Evolutionary conservation across 2,888 invertebrate species (phyloP).

Genomic region (Neria commutata): DNA sequence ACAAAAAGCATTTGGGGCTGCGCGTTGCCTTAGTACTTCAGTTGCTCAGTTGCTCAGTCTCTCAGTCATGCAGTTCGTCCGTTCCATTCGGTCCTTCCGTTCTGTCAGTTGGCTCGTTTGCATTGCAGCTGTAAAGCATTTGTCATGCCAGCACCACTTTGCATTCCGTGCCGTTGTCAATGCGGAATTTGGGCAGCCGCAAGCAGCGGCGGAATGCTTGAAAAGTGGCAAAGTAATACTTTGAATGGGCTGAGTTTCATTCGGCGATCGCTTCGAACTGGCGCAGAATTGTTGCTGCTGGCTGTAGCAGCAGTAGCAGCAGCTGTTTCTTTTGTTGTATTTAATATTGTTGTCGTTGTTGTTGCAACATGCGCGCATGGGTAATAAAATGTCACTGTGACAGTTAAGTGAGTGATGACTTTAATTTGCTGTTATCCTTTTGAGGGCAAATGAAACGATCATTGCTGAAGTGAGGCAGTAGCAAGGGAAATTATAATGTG

Average conservation of each 20-base stretch:
- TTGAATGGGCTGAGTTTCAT: background rate
- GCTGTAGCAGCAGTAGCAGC: background rate
- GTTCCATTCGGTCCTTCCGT: too few species aligned
- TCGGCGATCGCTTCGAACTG: background rate
- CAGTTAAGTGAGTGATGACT: background rate
- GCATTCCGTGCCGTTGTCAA: background rate
- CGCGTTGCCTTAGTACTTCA: too few species aligned
- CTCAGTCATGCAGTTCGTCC: too few species aligned
- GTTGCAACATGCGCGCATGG: background rate
- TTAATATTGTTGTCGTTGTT: background rate
- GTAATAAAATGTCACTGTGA: conserved; percentile 1
- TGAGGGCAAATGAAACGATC: too few species aligned
- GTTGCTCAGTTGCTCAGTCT: too few species aligned
- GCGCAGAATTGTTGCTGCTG: background rate
- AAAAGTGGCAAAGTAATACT: background rate
- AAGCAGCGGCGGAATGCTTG: background rate
- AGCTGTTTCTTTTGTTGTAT: background rate
- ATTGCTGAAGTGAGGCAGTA: too few species aligned
- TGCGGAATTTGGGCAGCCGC: background rate
- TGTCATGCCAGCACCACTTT: background rate
- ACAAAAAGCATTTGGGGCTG: too few species aligned
- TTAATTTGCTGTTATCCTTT: too few species aligned
- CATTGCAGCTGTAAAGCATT: too few species aligned
- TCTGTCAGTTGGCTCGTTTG: too few species aligned
- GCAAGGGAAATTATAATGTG: too few species aligned